These are phyloP conservation scores for Trichonephila clavata DNA, from an alignment of 1,140 invertebrate species.

Conservation along the genomic window DNA sequence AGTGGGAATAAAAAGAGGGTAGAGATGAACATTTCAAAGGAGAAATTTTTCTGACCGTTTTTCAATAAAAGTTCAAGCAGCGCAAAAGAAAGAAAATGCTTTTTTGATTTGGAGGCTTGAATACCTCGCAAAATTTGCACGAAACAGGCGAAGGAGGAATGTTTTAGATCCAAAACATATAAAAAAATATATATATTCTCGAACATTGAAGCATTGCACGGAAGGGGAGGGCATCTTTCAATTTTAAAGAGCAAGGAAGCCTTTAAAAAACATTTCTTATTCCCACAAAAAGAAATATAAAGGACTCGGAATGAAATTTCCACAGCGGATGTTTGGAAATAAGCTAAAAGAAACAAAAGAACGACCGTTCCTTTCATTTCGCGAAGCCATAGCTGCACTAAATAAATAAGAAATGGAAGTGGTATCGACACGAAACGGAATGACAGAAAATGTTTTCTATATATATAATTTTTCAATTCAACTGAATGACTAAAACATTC, in stretches of 20 bases:
- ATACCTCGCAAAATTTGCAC: conserved; percentile 64
- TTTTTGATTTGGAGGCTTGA: conserved; percentile 65
- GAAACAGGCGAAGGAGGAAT: conserved; percentile 42
- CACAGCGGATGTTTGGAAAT: not conserved
- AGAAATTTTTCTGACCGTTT: conserved; percentile 63
- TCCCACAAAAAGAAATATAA: conserved; percentile 15
- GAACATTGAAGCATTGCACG: not conserved
- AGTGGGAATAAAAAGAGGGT: conserved; percentile 1
- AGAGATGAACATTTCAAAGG: conserved; percentile 38
- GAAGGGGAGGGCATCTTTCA: conserved; percentile 29
- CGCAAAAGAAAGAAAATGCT: conserved; percentile 6
- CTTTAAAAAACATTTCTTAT: conserved; percentile 22
- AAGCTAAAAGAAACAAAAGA: conserved; percentile 2
- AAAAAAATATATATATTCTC: not conserved
- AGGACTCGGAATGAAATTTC: conserved; percentile 28
- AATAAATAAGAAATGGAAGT: not conserved
- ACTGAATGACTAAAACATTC: conserved; percentile 13
- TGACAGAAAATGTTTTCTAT: not conserved
- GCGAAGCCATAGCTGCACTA: not conserved
- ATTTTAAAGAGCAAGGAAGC: conserved; percentile 59
- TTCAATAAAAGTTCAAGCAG: conserved; percentile 67
- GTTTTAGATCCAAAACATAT: not conserved
- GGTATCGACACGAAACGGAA: not conserved
- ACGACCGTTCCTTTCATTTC: not conserved
- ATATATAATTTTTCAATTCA: conserved; percentile 50